These are phyloP conservation scores for Anthoscopus minutus DNA, from an alignment of 2,113 vertebrate genomes.

Conservation along the genomic window DNA sequence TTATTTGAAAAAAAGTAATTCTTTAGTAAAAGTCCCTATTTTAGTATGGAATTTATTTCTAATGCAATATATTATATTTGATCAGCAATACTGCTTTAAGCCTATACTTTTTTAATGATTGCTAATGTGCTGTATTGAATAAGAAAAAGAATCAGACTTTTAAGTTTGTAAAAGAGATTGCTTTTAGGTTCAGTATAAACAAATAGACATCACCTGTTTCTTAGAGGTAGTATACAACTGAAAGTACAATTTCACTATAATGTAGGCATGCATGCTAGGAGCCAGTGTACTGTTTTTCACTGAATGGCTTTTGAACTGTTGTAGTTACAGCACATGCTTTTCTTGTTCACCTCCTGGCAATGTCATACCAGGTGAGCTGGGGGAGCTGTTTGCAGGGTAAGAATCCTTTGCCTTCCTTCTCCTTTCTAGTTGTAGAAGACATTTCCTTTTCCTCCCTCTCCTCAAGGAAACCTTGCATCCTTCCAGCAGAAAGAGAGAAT, in stretches of 20 bases:
- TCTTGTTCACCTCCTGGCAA: not conserved
- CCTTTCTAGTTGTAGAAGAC: not conserved
- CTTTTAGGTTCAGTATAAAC: not conserved
- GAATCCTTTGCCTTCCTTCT: not conserved
- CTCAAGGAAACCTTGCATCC: not conserved
- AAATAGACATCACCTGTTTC: not conserved
- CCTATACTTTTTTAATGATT: constrained; percentile 19
- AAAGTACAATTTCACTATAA: not conserved
- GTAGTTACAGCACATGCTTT: not conserved
- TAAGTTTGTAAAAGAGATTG: not conserved
- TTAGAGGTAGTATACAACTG: not conserved
- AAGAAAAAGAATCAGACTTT: constrained; percentile 1
- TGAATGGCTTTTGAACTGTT: not conserved
- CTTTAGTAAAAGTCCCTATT: constrained; percentile 65
- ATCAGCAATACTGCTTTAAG: constrained; percentile 55
- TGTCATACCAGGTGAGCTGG: not conserved
- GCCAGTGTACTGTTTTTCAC: not conserved
- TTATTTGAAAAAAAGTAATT: constrained; percentile 73
- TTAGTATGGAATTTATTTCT: constrained; percentile 75
- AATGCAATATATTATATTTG: constrained; percentile 71
- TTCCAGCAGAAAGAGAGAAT: not conserved
- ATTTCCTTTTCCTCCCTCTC: not conserved
- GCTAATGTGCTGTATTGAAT: not conserved
- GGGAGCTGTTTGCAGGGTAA: not conserved
- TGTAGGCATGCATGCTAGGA: not conserved